phyloP scores from a whole-genome alignment of 2,113 vertebrate species.

The Rhabdornis inornatus region DNA sequence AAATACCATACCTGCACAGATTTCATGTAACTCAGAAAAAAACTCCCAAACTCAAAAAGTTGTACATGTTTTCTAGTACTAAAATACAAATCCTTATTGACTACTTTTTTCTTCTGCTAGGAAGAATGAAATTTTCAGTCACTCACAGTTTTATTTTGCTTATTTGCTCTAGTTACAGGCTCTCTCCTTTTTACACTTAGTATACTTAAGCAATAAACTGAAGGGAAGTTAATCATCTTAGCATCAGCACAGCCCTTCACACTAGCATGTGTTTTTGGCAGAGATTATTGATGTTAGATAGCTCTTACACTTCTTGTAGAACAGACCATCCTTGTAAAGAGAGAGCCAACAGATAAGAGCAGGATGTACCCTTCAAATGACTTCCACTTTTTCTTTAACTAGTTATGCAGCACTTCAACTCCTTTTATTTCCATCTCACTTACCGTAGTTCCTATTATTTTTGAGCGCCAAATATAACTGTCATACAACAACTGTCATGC shows the following conservation, averaged over 20 bases:
- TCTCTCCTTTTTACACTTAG: not conserved
- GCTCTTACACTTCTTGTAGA: not conserved
- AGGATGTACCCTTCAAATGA: not conserved
- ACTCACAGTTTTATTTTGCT: not conserved
- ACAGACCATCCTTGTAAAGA: not conserved
- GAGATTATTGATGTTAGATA: not conserved
- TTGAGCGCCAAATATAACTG: not conserved
- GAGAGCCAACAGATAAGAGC: not conserved
- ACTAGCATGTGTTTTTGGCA: not conserved
- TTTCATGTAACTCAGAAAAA: not conserved
- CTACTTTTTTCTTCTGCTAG: not conserved
- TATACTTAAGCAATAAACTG: not conserved
- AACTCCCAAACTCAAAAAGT: not conserved
- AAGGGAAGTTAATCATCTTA: not conserved
- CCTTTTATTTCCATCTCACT: not conserved
- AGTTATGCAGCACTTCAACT: not conserved
- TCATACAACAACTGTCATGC: not conserved
- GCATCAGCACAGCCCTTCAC: not conserved
- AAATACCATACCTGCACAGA: not conserved
- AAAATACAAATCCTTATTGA: not conserved
- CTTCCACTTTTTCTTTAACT: conserved; percentile 3
- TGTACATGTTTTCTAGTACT: not conserved
- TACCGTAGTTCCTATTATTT: not conserved
- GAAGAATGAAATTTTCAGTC: not conserved
- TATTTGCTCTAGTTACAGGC: not conserved